Percentiles rank a stretch among this genome's conserved stretches.
These are phyloP conservation scores for Cardiocondyla obscurior DNA, from an alignment of 1,140 invertebrate genomes.

Conservation along the genomic window DNA sequence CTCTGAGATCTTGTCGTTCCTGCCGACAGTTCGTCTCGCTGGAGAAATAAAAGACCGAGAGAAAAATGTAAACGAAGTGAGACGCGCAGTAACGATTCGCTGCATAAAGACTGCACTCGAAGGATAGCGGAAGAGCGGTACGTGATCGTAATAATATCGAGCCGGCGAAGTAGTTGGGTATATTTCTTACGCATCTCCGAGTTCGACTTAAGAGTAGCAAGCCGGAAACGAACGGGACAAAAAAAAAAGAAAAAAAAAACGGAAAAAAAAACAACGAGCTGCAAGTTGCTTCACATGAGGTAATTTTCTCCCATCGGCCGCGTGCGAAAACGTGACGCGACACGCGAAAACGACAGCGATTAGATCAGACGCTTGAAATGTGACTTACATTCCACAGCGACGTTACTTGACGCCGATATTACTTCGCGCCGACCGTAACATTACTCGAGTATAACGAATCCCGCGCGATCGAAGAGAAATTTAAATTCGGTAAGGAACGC, in stretches of 20 bases:
- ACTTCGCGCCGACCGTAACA: neutral
- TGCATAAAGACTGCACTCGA: constrained; percentile 53
- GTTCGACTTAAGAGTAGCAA: constrained; percentile 32
- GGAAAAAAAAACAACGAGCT: too few relatives aligned
- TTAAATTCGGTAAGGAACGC: neutral
- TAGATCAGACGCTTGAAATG: constrained; percentile 8
- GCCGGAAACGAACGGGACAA: constrained; percentile 13
- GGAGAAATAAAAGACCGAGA: constrained; percentile 19
- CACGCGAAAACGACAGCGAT: constrained; percentile 4
- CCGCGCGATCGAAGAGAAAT: neutral
- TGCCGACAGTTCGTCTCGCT: constrained; percentile 36
- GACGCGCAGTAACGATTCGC: constrained; percentile 37
- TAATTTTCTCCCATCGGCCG: constrained; percentile 8
- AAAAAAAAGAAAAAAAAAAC: neutral
- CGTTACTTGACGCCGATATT: neutral
- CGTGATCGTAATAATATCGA: constrained; percentile 57
- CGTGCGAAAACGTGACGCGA: constrained; percentile 19
- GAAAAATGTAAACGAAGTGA: constrained; percentile 41
- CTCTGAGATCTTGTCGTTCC: constrained; percentile 10
- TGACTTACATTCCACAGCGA: neutral
- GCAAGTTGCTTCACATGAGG: neutral
- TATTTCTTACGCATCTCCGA: constrained; percentile 27
- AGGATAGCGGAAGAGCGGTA: constrained; percentile 34
- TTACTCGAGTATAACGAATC: neutral
- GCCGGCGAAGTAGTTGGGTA: neutral